A percentile compares a stretch with the other conserved stretches of the same genome.
Evolutionary conservation across 2,113 vertebrate species (phyloP).

Genomic region (Todiramphus saurophagus): DNA sequence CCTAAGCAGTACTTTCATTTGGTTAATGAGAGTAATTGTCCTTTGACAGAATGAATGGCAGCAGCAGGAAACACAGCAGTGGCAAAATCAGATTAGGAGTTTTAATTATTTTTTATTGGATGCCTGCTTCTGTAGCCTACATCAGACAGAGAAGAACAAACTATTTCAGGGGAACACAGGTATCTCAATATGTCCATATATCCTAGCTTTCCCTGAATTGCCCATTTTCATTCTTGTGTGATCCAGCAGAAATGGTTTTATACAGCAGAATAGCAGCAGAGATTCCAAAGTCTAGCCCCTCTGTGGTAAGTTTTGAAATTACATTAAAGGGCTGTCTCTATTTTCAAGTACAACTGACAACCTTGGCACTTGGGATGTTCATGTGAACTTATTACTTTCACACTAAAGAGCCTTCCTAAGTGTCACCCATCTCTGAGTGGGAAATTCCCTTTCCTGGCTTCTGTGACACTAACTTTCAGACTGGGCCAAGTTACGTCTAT

Average conservation of each 20-base stretch:
- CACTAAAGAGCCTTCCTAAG: background rate
- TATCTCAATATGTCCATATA: background rate
- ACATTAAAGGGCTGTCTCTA: background rate
- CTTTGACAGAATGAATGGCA: background rate
- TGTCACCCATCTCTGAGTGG: background rate
- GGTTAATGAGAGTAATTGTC: conserved; percentile 2
- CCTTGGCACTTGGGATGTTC: background rate
- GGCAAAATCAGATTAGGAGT: background rate
- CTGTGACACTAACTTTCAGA: background rate
- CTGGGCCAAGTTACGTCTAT: background rate
- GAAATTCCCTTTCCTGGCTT: background rate
- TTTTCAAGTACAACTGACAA: background rate
- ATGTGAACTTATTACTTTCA: background rate
- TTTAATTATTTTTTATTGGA: background rate
- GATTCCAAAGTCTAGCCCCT: background rate
- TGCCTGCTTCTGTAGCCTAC: background rate
- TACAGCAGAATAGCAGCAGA: background rate
- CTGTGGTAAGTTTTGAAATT: background rate
- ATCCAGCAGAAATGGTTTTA: background rate
- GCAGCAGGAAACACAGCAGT: background rate
- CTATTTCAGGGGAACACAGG: background rate
- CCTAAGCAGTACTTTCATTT: background rate
- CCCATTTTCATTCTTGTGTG: background rate
- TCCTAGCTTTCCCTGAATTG: background rate
- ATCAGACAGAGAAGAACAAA: background rate